A percentile compares a stretch with the other conserved stretches of the same genome.
Evolutionary conservation across 2,113 vertebrate species (phyloP).

Genomic region (Numida meleagris): DNA sequence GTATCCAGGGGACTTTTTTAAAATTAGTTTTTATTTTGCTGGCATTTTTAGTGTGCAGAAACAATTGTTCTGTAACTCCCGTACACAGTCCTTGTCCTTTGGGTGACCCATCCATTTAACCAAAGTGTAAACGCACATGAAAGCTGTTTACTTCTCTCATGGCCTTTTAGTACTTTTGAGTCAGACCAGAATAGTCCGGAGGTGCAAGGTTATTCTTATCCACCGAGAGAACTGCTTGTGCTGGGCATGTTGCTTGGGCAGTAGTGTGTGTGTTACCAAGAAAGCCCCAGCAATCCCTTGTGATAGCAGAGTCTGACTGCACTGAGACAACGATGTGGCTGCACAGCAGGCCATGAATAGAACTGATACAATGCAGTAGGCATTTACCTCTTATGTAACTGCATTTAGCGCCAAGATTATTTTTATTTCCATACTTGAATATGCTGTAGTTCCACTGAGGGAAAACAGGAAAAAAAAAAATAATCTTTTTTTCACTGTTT

Average conservation of each 20-base stretch:
- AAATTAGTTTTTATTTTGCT: background rate
- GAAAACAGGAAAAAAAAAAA: background rate
- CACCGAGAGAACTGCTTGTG: background rate
- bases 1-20: background rate
- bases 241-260: background rate
- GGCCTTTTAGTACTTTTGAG: constrained; percentile 21
- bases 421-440: background rate
- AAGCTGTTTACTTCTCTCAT: constrained; percentile 48
- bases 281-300: background rate
- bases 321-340: background rate
- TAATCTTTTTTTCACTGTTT: background rate
- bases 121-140: constrained; percentile 28
- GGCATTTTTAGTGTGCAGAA: background rate
- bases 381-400: background rate
- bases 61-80: constrained; percentile 3
- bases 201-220: background rate
- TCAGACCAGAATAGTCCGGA: constrained; percentile 12
- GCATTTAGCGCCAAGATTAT: background rate
- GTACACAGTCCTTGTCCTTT: constrained; percentile 53
- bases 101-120: constrained; percentile 44
- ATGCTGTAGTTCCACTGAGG: background rate
- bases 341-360: background rate
- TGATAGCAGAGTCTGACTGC: background rate
- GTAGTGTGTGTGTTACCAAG: background rate
- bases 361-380: background rate